Evolutionary conservation across 2,797 vertebrate genomes (phyloP).

Genomic region (Lagothrix lagotricha): DNA sequence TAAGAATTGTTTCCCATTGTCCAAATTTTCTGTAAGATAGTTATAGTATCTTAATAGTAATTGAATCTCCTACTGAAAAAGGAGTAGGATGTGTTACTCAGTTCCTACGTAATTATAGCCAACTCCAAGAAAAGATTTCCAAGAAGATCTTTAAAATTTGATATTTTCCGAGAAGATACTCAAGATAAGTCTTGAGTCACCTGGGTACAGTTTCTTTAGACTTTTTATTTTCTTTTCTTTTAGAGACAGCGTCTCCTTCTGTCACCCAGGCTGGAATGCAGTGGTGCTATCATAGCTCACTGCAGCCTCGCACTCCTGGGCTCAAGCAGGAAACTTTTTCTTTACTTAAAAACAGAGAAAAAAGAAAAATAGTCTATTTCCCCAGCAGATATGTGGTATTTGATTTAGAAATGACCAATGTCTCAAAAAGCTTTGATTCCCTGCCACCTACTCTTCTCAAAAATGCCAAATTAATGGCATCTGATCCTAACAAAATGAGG

Average conservation of each 20-base stretch:
- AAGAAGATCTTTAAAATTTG: conserved; percentile 1
- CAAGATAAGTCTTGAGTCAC: background rate
- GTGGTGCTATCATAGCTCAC: background rate
- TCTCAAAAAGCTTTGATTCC: conserved; percentile 47
- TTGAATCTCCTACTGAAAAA: background rate
- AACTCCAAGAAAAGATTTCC: background rate
- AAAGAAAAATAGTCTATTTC: background rate
- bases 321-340: background rate
- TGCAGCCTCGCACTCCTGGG: background rate
- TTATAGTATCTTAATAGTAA: background rate
- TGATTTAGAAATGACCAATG: conserved; percentile 66
- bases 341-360: background rate
- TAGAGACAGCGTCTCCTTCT: background rate
- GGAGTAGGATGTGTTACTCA: background rate
- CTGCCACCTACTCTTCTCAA: conserved; percentile 50
- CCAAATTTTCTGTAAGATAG: background rate
- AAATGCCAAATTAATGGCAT: conserved; percentile 62
- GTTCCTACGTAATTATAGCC: background rate
- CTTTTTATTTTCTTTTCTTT: conserved; percentile 20
- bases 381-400: background rate
- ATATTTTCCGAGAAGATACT: conserved; percentile 34
- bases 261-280: background rate
- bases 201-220: background rate
- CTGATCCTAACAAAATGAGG: conserved; percentile 65
- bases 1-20: background rate